Evolutionary conservation across 2,113 vertebrate genomes (phyloP), one percentile per base, ranked within the genome.

Genomic region (Pomatorhinus ruficollis): DNA sequence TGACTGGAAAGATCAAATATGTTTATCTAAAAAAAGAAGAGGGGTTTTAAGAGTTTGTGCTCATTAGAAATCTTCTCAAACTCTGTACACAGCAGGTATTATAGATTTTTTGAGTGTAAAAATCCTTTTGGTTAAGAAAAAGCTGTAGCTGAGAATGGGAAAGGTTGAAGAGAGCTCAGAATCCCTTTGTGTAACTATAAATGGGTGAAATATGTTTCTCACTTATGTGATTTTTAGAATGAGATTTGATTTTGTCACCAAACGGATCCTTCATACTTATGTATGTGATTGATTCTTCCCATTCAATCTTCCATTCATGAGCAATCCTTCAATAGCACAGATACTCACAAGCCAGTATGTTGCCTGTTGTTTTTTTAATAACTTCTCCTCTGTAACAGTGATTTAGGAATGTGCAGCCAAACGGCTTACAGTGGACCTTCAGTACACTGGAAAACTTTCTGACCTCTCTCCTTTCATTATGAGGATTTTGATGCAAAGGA

Each of bases 1-100:
- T 98, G 94, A 97, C 95, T 96, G 52, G 71, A 93, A 94, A 84
- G 93, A 96, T 96, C 95, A 95, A 96, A 87, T 94, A 95, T 93
- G 76, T 95, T 95, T 97, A 96, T 97, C 83, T 81, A 60, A 69
- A 56, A 85, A 91, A 80, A 90, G 95, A 90, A 93, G 92, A 96
- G 91, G 70, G 91, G 72, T 80, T 97, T 93, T 94, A 94, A 96
- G 80, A 94, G 39, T 93, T 91, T 96, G 75, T 50, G 84, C 94
- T 94, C 88, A 95, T 91, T 95, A 95, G 70, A 85, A 81, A 93
- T 95, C 89, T 84, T 90, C 91, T 83, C 31, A 82, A 57, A 84
- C 63, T 94, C 92, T 93, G 65, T 87, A 95, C 93, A 85, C 94
- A 96, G 90, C 91, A 92, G 64, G 50, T n/a, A 68, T 44, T 92